Evolutionary conservation across 2,113 vertebrate genomes (phyloP), one percentile per base, ranked within the genome.

Genomic region (Chaetodon trifascialis): DNA sequence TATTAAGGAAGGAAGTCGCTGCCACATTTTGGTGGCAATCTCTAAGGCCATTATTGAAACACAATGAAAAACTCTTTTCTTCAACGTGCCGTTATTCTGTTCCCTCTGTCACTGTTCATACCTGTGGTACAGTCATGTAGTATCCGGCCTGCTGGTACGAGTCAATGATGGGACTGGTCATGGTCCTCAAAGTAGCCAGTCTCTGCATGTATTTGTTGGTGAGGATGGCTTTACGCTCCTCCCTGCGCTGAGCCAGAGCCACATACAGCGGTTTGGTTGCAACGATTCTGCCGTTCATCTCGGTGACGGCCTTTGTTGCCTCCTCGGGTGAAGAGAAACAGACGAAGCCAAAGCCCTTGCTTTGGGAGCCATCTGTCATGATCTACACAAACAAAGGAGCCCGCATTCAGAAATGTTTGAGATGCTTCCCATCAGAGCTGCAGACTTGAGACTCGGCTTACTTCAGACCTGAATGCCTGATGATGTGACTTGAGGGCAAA

Each of bases 271-370:
- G 98, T 91, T 99, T 99, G 2, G 97, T 98, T 54, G 97, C 96
- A 72, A 99, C 95, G 0, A 99, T 97, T 19, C 97, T 93, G 23
- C 98, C 98, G 0, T 99, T 99, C 98, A 99, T 99, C 86, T 99
- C 98, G 0, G 98, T 99, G 69, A 99, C 98, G 0, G 98, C 98
- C 92, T 98, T 99, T 0, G 98, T 99, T 0, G 98, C 98, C 90
- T 99, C 98, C 91, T 99, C 98, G 36, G 98, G 98, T 63, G 98
- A 98, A 42, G 98, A 99, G 94, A 99, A 99, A 92, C 98, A 99
- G 85, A 99, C 98, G 86, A 99, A 99, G 42, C 98, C 98, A 91
- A 99, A 99, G 65, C 98, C 98, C 90, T 98, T 98, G 95, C 98
- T 99, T 93, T 97, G 97, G 83, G 95, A 94, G 72, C 95, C 96